Evolutionary conservation across 2,797 vertebrate genomes (phyloP).

Genomic region (Sus cebifrons): DNA sequence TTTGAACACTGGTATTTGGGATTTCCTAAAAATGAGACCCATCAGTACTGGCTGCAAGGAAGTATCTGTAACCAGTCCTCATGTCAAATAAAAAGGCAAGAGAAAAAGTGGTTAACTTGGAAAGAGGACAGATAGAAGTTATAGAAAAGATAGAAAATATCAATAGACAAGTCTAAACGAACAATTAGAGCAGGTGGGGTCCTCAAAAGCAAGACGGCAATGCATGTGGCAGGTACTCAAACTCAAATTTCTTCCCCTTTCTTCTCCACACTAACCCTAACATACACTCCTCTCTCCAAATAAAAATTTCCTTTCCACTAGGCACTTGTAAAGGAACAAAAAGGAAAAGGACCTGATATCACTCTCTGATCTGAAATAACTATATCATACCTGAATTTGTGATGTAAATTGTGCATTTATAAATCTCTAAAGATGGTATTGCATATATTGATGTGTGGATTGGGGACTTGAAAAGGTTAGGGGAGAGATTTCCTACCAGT

Average conservation of each 20-base stretch:
- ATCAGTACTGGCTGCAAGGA: not conserved
- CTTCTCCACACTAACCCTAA: not conserved
- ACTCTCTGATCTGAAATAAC: slow-evolving; percentile 48
- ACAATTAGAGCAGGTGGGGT: not conserved
- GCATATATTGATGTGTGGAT: not conserved
- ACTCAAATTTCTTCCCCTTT: not conserved
- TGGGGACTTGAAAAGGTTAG: not conserved
- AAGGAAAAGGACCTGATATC: not conserved
- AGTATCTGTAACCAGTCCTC: not conserved
- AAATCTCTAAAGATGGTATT: slow-evolving; percentile 57
- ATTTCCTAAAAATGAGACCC: not conserved
- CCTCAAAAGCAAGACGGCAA: not conserved
- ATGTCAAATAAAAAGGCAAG: not conserved
- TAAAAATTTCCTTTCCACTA: slow-evolving; percentile 28
- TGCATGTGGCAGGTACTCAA: not conserved
- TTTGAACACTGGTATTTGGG: not conserved
- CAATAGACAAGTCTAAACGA: not conserved
- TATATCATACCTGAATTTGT: not conserved
- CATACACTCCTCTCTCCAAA: not conserved
- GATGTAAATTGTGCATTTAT: not conserved
- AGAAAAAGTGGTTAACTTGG: not conserved
- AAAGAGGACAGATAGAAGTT: not conserved
- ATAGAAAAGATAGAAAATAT: not conserved
- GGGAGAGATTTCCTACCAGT: slow-evolving; percentile 22
- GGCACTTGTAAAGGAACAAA: not conserved